Evolutionary conservation across 2,113 vertebrate genomes (phyloP), one percentile per base, ranked within the genome.

Genomic region (Neomonachus schauinslandi): DNA sequence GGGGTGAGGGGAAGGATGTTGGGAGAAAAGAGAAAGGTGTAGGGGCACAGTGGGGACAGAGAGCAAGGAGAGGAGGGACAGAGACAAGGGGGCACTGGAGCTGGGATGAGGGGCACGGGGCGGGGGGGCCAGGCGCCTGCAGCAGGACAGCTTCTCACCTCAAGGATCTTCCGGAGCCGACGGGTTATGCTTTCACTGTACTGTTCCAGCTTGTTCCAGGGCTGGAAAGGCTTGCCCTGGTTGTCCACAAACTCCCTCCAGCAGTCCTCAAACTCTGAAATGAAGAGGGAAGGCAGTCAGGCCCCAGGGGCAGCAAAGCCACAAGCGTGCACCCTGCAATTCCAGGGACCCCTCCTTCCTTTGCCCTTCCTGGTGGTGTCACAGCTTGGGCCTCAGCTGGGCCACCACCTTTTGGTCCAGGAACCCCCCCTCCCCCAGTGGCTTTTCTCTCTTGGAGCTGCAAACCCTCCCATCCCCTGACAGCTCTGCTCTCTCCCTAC

Each of bases 251-350:
- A 97, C 14, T 69, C 18, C 33, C 19, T 1, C 97, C 97, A 98
- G 96, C 97, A 97, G 57, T 95, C 8, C 6, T 31, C 14, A 51
- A 98, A 98, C 18, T 97, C 97, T 97, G 96, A 51, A 49, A 65
- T 7, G 39, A 42, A 59, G 55, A 7, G 8, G 49, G 86, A 21
- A 59, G 6, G 3, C 7, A 11, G 67, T 53, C 55, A 71, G 72
- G 46, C 33, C 31, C 9, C 6, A 1, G 55, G 51, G 39, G 21
- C 46, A 1, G 39, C 42, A 51, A 8, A 57, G 22, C 42, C 7
- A 33, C 81, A 14, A 63, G 92, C 10, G 13, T 57, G 36, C 10
- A 15, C 55, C n/a, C n/a, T 4, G 6, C n/a, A n/a, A 51, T 31
- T 18, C 7, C 53, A 22, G 2, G n/a, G n/a, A 39, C 81, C 15